A percentile compares a stretch with the other conserved stretches of the same genome.
Conservation (phyloP, 2,797 vertebrate species). For the Protosalanx chinensis region DNA sequence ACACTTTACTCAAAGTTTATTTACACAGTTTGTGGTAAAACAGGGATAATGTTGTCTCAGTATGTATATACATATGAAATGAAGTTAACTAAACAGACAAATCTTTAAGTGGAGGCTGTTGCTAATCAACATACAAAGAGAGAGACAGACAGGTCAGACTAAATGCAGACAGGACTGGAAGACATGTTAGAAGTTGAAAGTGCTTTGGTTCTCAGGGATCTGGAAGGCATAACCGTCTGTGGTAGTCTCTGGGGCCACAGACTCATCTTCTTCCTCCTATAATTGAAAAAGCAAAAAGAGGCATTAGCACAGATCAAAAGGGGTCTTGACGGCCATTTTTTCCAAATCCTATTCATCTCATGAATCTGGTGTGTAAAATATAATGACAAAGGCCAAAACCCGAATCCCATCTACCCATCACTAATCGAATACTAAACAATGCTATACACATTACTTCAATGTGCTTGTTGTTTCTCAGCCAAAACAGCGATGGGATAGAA, state of each 20-base stretch:
- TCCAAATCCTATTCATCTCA: not conserved
- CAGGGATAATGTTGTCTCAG: constrained; percentile 6
- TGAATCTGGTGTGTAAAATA: too few species aligned
- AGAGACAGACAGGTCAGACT: not conserved
- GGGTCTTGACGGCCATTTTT: not conserved
- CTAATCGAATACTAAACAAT: too few species aligned
- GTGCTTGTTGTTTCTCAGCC: too few species aligned
- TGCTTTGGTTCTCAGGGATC: constrained; percentile 73
- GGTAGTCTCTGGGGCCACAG: constrained; percentile 75
- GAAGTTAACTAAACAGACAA: constrained; percentile 30
- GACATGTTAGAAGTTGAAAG: constrained; percentile 82
- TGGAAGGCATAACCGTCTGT: constrained; percentile 79
- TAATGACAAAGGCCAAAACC: not conserved
- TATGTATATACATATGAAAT: constrained; percentile 52
- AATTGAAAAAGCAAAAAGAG: not conserved
- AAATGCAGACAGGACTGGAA: not conserved
- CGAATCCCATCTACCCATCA: too few species aligned
- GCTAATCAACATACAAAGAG: constrained; percentile 32
- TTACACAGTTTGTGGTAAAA: constrained; percentile 45
- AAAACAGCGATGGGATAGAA: too few species aligned
- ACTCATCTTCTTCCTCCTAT: constrained; percentile 84
- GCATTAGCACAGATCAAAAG: not conserved
- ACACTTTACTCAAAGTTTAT: constrained; percentile 39
- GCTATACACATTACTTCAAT: too few species aligned
- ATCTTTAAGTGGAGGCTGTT: not conserved